Conservation (phyloP, 1,140 invertebrate species). For the Brevipalpus yothersi region DNA sequence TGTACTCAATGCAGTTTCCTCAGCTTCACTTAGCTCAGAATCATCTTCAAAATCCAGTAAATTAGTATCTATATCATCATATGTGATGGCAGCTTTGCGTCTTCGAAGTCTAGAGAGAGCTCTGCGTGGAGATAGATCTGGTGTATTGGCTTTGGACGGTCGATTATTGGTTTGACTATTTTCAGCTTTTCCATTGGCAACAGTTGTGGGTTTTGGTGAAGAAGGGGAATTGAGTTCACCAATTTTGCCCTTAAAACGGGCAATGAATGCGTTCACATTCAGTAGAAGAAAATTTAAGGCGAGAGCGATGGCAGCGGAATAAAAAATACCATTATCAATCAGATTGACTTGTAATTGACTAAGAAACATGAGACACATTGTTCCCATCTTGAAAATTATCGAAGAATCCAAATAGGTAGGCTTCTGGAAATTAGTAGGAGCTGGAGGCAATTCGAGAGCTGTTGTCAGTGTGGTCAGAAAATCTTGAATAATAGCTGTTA, state of each 20-base stretch:
- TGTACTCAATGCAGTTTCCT: conserved; percentile 7
- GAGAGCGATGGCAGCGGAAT: neutral
- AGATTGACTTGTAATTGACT: neutral
- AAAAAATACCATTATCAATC: neutral
- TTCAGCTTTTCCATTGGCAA: neutral
- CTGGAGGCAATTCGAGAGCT: neutral
- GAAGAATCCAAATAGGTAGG: neutral
- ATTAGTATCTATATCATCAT: neutral
- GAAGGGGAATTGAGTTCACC: neutral
- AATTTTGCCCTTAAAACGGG: neutral
- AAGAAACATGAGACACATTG: neutral
- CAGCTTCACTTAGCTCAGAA: conserved; percentile 3
- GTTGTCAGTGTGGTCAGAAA: neutral
- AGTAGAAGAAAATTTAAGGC: neutral
- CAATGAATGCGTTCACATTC: neutral
- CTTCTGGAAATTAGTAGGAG: neutral
- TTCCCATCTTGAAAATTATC: neutral
- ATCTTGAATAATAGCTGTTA: neutral
- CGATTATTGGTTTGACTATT: neutral
- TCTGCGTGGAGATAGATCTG: conserved; percentile 1
- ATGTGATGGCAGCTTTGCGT: conserved; percentile 4
- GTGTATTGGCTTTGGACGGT: conserved; percentile 1
- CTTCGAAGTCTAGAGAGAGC: neutral
- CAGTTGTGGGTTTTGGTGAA: neutral
- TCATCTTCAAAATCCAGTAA: conserved; percentile 1